Conservation (phyloP, 2,888 invertebrate genomes). For the Ophion ventricosus region DNA sequence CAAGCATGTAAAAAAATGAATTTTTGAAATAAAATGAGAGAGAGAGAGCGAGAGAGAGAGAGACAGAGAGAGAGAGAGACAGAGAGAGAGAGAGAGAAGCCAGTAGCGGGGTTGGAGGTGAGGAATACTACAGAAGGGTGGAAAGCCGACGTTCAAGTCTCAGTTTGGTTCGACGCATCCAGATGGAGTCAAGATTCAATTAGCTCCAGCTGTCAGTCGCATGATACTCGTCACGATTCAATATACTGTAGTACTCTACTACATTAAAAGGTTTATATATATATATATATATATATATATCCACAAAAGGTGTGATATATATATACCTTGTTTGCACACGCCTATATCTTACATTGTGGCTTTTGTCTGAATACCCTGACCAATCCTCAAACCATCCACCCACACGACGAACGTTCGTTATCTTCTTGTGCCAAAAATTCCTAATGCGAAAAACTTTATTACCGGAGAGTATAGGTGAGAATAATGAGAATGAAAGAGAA, state of each 20-base stretch:
- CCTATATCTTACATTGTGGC: neutral
- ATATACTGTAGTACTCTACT: slow-evolving; percentile 66
- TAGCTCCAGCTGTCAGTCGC: slow-evolving; percentile 82
- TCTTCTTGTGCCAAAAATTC: too few relatives aligned
- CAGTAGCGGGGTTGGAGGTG: slow-evolving; percentile 23
- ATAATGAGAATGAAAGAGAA: too few relatives aligned
- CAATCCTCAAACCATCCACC: neutral
- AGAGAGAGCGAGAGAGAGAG: too few relatives aligned
- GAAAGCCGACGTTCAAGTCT: slow-evolving; percentile 76
- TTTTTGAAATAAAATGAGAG: too few relatives aligned
- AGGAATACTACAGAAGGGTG: slow-evolving; percentile 68
- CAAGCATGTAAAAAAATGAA: too few relatives aligned
- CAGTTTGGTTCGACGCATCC: slow-evolving; percentile 78
- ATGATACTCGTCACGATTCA: slow-evolving; percentile 82
- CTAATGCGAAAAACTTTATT: too few relatives aligned
- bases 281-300: neutral
- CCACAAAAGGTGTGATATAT: too few relatives aligned
- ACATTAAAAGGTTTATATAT: slow-evolving; percentile 11
- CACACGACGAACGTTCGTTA: too few relatives aligned
- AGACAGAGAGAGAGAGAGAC: too few relatives aligned
- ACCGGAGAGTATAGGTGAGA: too few relatives aligned
- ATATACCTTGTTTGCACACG: neutral
- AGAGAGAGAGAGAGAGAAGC: too few relatives aligned
- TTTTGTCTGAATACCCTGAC: neutral
- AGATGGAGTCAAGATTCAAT: slow-evolving; percentile 82